Percentiles rank a stretch among this genome's conserved stretches.
Conservation (phyloP, 2,113 vertebrate species). For the Notothenia coriiceps region DNA sequence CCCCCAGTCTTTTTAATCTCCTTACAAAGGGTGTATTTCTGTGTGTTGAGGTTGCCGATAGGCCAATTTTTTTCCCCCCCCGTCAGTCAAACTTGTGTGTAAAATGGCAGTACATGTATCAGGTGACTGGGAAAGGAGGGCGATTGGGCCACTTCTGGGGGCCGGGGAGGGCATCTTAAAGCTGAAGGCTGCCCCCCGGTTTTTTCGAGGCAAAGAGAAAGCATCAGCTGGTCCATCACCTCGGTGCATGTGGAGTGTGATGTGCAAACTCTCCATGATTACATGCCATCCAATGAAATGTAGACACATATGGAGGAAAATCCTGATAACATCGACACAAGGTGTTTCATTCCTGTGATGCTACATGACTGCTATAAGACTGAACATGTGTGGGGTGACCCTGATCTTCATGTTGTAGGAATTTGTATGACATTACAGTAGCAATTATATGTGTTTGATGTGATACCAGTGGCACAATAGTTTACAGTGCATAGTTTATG, state of each 20-base stretch:
- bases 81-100: constrained; percentile 81
- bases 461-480: not conserved
- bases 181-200: constrained; percentile 70
- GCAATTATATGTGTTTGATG: not conserved
- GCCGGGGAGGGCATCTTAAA: constrained; percentile 84
- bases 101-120: constrained; percentile 88
- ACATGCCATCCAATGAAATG: constrained; percentile 59
- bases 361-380: not conserved
- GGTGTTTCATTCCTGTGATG: constrained; percentile 1
- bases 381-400: not conserved
- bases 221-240: constrained; percentile 60
- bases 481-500: not conserved
- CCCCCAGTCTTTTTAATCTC: constrained; percentile 36
- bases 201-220: constrained; percentile 16
- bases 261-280: constrained; percentile 29
- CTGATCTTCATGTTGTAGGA: not conserved
- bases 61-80: constrained; percentile 34
- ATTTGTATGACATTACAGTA: not conserved
- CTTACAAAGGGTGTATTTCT: constrained; percentile 66
- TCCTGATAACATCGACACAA: not conserved
- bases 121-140: constrained; percentile 82
- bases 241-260: constrained; percentile 18
- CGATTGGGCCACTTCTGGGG: constrained; percentile 74
- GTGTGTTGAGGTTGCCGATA: constrained; percentile 68
- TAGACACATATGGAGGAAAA: constrained; percentile 50